A percentile compares a stretch with the other conserved stretches of the same genome.
Conservation (phyloP, 2,797 vertebrate genomes). For the Pipistrellus kuhlii region DNA sequence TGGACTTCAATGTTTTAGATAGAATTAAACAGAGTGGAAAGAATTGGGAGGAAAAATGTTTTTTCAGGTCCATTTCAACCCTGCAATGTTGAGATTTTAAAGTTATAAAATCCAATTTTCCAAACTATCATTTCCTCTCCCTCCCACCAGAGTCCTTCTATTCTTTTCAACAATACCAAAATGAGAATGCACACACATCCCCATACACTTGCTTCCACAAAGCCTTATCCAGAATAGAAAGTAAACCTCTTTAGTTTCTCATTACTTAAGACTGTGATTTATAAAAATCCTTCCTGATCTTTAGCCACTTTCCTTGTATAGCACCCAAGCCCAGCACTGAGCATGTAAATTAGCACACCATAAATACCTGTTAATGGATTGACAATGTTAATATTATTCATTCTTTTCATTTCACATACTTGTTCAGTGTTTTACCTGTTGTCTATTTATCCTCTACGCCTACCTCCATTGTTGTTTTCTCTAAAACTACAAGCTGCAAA, state of each 20-base stretch:
- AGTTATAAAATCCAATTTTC: not conserved
- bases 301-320: not conserved
- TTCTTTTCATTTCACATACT: slow-evolving; percentile 56
- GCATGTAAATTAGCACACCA: slow-evolving; percentile 13
- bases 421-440: slow-evolving; percentile 72
- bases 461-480: slow-evolving; percentile 60
- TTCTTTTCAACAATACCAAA: not conserved
- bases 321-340: not conserved
- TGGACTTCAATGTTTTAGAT: not conserved
- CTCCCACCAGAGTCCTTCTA: not conserved
- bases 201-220: not conserved
- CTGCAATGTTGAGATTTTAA: not conserved
- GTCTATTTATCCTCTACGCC: slow-evolving; percentile 57
- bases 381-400: slow-evolving; percentile 35
- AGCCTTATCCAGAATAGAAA: not conserved
- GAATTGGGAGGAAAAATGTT: rapidly evolving
- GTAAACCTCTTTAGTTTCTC: slow-evolving; percentile 34
- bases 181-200: not conserved
- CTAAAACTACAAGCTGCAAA: slow-evolving; percentile 60
- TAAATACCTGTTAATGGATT: slow-evolving; percentile 66
- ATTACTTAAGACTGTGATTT: slow-evolving; percentile 16
- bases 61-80: not conserved
- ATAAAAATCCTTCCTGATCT: slow-evolving; percentile 42
- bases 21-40: not conserved
- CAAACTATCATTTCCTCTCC: not conserved